Evolutionary conservation across 2,888 invertebrate genomes (phyloP).

Genomic region (Torymus texanus): DNA sequence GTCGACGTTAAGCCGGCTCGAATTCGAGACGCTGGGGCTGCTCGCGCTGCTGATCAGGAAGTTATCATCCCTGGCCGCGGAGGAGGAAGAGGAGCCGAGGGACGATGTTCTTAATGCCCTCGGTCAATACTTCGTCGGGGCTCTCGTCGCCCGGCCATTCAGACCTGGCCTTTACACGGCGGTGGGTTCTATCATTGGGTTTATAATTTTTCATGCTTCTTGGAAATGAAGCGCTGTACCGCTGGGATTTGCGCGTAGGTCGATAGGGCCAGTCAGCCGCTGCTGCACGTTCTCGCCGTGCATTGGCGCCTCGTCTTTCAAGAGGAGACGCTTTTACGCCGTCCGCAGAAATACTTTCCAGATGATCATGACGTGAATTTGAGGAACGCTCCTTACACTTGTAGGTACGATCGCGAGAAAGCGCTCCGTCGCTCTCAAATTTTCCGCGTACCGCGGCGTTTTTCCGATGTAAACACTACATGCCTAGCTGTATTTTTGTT

Average conservation of each 20-base stretch:
- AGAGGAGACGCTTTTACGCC: not conserved
- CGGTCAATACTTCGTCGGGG: conserved; percentile 34
- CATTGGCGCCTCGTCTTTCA: conserved; percentile 35
- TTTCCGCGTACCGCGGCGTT: too few species aligned
- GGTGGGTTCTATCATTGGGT: not conserved
- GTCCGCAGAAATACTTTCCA: not conserved
- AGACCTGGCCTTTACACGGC: conserved; percentile 43
- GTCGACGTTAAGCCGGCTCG: not conserved
- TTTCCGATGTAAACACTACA: too few species aligned
- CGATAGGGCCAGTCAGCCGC: conserved; percentile 31
- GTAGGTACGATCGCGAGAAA: too few species aligned
- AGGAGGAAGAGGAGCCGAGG: not conserved
- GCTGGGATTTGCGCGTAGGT: not conserved
- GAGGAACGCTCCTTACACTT: too few species aligned
- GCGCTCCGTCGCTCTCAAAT: too few species aligned
- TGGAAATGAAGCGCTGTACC: not conserved
- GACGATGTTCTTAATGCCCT: conserved; percentile 19
- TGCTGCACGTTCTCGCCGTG: conserved; percentile 26
- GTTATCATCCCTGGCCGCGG: not conserved
- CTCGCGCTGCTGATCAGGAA: conserved; percentile 38
- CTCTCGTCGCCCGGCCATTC: conserved; percentile 41
- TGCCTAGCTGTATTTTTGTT: too few species aligned
- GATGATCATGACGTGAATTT: not conserved
- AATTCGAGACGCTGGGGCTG: conserved; percentile 20
- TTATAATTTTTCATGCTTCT: not conserved